phyloP scores from a whole-genome alignment of 2,797 vertebrate species.

The Arctocebus calabarensis region DNA sequence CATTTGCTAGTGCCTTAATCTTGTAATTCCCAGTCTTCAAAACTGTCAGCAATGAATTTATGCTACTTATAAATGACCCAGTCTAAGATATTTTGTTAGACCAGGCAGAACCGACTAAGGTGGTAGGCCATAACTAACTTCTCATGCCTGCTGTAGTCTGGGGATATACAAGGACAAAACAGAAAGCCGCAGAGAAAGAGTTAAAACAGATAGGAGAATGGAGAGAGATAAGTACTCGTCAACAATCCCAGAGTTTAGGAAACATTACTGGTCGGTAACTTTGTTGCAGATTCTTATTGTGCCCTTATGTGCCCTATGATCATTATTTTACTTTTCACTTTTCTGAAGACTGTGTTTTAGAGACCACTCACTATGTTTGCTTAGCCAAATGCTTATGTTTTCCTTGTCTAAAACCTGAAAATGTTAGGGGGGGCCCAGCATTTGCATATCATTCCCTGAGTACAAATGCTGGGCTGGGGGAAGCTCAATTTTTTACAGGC shows the following conservation, averaged over 20 bases:
- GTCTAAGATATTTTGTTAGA: neutral
- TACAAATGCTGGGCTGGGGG: neutral
- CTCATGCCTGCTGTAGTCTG: neutral
- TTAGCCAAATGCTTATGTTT: neutral
- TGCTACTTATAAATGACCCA: neutral
- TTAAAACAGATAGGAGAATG: neutral
- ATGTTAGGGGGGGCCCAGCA: neutral
- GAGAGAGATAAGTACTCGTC: conserved; percentile 15
- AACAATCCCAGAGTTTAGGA: neutral
- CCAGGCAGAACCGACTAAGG: neutral
- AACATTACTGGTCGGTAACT: neutral
- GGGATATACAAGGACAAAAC: neutral
- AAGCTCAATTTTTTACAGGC: conserved; percentile 29
- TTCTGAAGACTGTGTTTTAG: neutral
- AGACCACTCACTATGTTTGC: neutral
- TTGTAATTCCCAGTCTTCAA: neutral
- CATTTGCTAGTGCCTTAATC: neutral
- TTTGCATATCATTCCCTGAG: too few relatives aligned
- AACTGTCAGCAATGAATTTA: neutral
- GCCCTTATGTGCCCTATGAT: neutral
- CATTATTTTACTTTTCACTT: neutral
- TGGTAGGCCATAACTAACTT: neutral
- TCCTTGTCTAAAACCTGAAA: neutral
- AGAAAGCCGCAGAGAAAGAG: neutral
- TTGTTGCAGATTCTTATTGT: neutral